Evolutionary conservation across 2,888 invertebrate genomes (phyloP).

Genomic region (Hypercompe scribonia): DNA sequence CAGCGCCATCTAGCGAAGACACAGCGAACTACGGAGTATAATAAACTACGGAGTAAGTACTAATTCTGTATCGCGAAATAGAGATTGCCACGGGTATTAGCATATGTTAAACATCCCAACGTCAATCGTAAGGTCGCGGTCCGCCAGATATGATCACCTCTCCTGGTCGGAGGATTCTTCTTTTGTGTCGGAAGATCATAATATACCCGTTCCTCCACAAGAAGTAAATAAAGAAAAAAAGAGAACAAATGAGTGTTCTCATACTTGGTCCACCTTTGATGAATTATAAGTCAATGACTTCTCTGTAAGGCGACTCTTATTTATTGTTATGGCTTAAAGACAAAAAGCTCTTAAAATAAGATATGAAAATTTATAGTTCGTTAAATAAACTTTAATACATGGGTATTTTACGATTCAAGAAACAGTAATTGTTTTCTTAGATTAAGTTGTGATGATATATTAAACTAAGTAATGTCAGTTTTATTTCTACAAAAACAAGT

Average conservation of each 20-base stretch:
- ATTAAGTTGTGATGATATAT: conserved; percentile 12
- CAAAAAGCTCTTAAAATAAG: conserved; percentile 14
- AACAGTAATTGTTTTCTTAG: conserved; percentile 15
- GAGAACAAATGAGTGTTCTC: neutral
- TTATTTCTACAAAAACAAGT: neutral
- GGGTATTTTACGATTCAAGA: conserved; percentile 6
- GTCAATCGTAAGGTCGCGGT: too few relatives aligned
- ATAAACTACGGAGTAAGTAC: too few relatives aligned
- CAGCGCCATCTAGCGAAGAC: too few relatives aligned
- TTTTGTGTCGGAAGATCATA: too few relatives aligned
- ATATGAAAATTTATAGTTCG: conserved; percentile 18
- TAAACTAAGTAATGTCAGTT: neutral
- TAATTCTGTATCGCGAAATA: too few relatives aligned
- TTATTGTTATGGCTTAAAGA: conserved; percentile 20
- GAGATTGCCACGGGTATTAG: too few relatives aligned
- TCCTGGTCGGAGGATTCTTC: too few relatives aligned
- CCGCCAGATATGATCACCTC: too few relatives aligned
- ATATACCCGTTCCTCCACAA: too few relatives aligned
- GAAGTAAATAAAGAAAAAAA: neutral
- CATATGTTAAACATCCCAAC: too few relatives aligned
- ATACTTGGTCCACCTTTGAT: neutral
- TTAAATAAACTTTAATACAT: conserved; percentile 32
- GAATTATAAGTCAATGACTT: conserved; percentile 12
- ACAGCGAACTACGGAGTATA: too few relatives aligned
- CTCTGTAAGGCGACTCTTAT: conserved; percentile 15